phyloP scores from a whole-genome alignment of 2,113 vertebrate genomes.

The Esox niger region DNA sequence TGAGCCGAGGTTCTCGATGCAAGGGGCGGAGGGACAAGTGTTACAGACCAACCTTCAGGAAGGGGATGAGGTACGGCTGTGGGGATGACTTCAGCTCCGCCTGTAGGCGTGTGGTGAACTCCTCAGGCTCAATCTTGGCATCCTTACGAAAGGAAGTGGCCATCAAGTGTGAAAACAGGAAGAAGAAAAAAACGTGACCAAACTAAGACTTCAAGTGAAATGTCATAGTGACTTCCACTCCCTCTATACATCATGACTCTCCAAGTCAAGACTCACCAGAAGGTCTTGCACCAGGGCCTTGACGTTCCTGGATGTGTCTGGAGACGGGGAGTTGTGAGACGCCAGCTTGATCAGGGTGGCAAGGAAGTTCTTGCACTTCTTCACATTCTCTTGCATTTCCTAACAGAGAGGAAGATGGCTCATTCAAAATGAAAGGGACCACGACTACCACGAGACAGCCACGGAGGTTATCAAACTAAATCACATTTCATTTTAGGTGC shows the following conservation, averaged over 20 bases:
- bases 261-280: slow-evolving; percentile 65
- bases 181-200: too few relatives aligned
- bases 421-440: too few relatives aligned
- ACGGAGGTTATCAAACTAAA: too few relatives aligned
- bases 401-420: slow-evolving; percentile 43
- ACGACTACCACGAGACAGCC: too few relatives aligned
- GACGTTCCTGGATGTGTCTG: slow-evolving; percentile 84
- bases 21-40: slow-evolving; percentile 72
- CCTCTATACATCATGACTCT: background rate
- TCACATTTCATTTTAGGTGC: too few relatives aligned
- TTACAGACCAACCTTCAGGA: slow-evolving; percentile 77
- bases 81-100: slow-evolving; percentile 87
- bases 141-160: slow-evolving; percentile 63
- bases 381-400: slow-evolving; percentile 90
- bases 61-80: slow-evolving; percentile 87
- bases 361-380: slow-evolving; percentile 88
- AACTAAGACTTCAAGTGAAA: background rate
- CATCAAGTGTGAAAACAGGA: background rate
- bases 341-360: slow-evolving; percentile 86
- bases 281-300: slow-evolving; percentile 86
- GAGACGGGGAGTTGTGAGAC: slow-evolving; percentile 82
- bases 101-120: slow-evolving; percentile 85
- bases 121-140: slow-evolving; percentile 85
- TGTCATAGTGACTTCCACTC: background rate
- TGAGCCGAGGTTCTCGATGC: background rate